Evolutionary conservation across 2,888 invertebrate species (phyloP).

Genomic region (Cyrtodaria siliqua): DNA sequence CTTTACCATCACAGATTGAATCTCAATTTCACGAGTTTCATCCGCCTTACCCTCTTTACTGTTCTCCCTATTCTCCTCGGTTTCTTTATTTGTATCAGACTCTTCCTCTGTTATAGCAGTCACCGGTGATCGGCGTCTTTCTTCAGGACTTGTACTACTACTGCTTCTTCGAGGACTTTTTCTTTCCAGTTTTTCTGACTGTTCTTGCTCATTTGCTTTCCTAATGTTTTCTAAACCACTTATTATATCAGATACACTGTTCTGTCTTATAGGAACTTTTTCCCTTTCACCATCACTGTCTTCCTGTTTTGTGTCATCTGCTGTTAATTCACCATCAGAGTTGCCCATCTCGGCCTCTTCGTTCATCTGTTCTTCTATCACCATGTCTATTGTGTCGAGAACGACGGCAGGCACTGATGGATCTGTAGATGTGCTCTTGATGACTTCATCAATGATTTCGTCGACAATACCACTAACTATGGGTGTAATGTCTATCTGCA

Average conservation of each 20-base stretch:
- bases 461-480: conserved; percentile 75
- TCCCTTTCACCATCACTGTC: conserved; percentile 22
- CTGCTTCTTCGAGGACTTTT: conserved; percentile 20
- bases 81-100: conserved; percentile 23
- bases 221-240: conserved; percentile 53
- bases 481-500: conserved; percentile 64
- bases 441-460: conserved; percentile 84
- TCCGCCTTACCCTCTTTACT: conserved; percentile 7
- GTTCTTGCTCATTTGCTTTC: conserved; percentile 42
- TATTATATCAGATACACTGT: conserved; percentile 61
- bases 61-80: conserved; percentile 15
- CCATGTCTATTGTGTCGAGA: conserved; percentile 82
- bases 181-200: conserved; percentile 8
- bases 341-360: conserved; percentile 31
- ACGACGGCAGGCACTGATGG: conserved; percentile 85
- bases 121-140: neutral
- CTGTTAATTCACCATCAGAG: neutral
- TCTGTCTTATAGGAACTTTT: conserved; percentile 26
- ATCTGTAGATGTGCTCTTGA: conserved; percentile 80
- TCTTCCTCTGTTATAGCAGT: neutral
- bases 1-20: conserved; percentile 75
- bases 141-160: conserved; percentile 26
- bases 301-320: neutral
- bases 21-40: conserved; percentile 65
- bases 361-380: conserved; percentile 64